Base-by-base conservation (phyloP, 2,113 vertebrate genomes). In the Columba janthina region DNA sequence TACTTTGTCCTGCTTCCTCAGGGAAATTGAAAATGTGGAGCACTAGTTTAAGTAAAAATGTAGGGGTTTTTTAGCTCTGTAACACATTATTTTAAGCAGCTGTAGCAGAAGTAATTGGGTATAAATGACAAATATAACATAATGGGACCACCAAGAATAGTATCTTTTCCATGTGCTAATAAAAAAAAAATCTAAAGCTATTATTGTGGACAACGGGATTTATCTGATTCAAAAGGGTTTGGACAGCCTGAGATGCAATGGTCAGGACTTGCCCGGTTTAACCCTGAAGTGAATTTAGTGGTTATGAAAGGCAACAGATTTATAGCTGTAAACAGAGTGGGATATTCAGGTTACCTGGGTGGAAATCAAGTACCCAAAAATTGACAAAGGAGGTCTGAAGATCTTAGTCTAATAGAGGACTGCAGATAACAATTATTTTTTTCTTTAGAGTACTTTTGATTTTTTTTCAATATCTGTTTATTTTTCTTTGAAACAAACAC, bases 61-160 rank as follows among this genome's bases (percentile, higher is more conserved):
- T 4, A 18, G 18, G 5, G 20, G 0, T 0, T 3, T 73, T 61
- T 36, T 51, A 18, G 6, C 14, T 87, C 15, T 38, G 36, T 46
- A 79, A 21, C 5, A 46, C 5, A 1, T 5, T 54, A 19, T 78
- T 56, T 80, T 36, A 56, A 83, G n/a, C 31, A 79, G 26, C 9
- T 54, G 6, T 58, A 56, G 38, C 14, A 67, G 54, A 67, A 89
- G 29, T 53, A 0, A 31, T 32, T 48, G 66, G 5, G 9, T 61
- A 34, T 26, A 61, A 88, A 76, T 66, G 36, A 69, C 25, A 89
- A 74, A 57, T 21, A 15, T 5, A 71, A 11, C 15, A 51, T 44
- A 60, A 58, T 0, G 2, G 18, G 11, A 65, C 67, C 21, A 1
- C 11, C 9, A 28, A 40, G 29, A 64, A 20, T 14, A 76, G 6